Evolutionary conservation across 1,140 invertebrate species (phyloP), one percentile per base, ranked within the genome.

Genomic region (Drosophila micromelanica): DNA sequence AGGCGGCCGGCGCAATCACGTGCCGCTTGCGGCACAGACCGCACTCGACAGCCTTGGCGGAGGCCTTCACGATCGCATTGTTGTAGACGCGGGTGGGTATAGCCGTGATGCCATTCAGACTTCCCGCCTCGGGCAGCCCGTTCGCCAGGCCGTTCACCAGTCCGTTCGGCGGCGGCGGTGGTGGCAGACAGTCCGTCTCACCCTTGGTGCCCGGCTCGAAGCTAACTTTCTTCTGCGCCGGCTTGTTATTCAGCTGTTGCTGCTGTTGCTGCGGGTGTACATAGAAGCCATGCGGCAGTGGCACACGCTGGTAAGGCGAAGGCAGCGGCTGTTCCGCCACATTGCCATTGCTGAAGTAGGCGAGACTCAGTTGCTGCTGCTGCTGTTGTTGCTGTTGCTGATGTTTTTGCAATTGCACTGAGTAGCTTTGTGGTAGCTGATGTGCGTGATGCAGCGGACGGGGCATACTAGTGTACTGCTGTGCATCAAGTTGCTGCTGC

Each of bases 1-100:
- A 98, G 37, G 96, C 93, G 9, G 95, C 94, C 0, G 96, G 95
- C 23, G 95, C 94, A 4, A 93, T 93, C 4, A 98, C 95, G 65
- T 94, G 94, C 86, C 97, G 96, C 87, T 98, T 97, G 23, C 96
- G 93, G 91, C 97, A 98, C 54, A 98, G 93, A 93, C 97, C 95
- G 91, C 97, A 98, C 27, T 93, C 93, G 8, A 92, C 92, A 1
- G 91, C 92, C 74, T 93, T 93, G 2, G 92, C 78, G 7, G 93
- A 94, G 27, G 92, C 92, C 86, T 94, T 94, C 27, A 93, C 84
- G n/a, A 91, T 92, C 64, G 84, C 80, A 85, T 87, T 87, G 73
- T 92, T 92, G 49, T 91, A 78, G 48, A 92, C 76, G 32, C 87
- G 81, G 5, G 87, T 80, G 12, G 92, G 87, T 67, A 92, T 92